Base-by-base conservation (phyloP, 2,888 invertebrate genomes). In the Meganola albula region DNA sequence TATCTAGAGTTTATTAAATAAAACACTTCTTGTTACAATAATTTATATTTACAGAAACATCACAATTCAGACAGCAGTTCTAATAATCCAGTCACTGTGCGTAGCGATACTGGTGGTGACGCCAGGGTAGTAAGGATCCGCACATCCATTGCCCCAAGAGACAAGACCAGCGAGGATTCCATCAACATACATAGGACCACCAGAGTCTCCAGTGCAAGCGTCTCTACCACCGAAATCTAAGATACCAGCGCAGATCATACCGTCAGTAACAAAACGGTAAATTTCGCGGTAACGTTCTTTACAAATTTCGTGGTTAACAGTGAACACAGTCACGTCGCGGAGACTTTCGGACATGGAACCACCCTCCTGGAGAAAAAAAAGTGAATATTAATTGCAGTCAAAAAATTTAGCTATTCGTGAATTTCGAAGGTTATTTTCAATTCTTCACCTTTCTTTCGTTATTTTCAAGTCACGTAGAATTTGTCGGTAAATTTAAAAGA, bases 121-220 rank as follows among this genome's bases (percentile, higher is more conserved):
- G 24, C 84, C 84, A 2, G 86, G 87, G 57, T 59, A 80, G 43
- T 42, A 36, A 3, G 67, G 55, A 28, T 67, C 56, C 3, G 79
- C 84, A 41, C 84, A 85, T 7, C 73, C 73, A 25, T 60, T 53
- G 34, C 83, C 83, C 74, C 77, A 83, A 28, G 83, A 83, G 11
- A 80, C 74, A 40, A 85, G 52, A 13, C 84, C 84, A 31, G 58
- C 63, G 34, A 78, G 58, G 35, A 48, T 29, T 3, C 65, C 63
- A n/a, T 51, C 53, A 45, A 58, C 67, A 47, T 71, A 75, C 39
- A 84, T 48, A 23, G 85, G 83, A 12, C 84, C 85, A 1, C 84
- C 63, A 2, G 53, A 54, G 34, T 63, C 63, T 2, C 48, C 79
- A 56, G 77, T 66, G 40, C 70, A 71, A 8, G 64, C 60, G 31